These are phyloP conservation scores for Aporophyla lueneburgensis DNA, from an alignment of 2,888 invertebrate genomes.

Conservation along the genomic window DNA sequence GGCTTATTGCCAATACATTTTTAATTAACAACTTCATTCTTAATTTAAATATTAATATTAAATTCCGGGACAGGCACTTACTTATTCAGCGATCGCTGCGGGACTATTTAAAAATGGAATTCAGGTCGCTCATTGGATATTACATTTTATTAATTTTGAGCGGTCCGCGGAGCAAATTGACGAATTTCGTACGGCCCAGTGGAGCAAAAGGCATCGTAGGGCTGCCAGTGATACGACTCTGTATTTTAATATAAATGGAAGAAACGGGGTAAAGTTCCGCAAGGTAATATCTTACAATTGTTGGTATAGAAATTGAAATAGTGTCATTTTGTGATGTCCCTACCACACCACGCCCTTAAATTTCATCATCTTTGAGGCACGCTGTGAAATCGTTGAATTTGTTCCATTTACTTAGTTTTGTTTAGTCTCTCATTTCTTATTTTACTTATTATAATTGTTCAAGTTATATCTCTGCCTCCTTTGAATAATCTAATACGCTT, in stretches of 20 bases:
- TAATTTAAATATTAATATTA: conserved; percentile 41
- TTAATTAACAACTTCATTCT: conserved; percentile 17
- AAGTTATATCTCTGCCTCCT: neutral
- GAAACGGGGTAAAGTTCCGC: neutral
- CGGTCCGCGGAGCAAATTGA: conserved; percentile 63
- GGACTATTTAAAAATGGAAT: conserved; percentile 61
- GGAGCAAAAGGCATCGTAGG: conserved; percentile 55
- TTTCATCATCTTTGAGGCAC: neutral
- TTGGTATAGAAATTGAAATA: neutral
- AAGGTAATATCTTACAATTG: neutral
- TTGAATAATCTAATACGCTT: neutral
- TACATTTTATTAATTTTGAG: conserved; percentile 70
- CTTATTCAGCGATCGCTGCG: conserved; percentile 54
- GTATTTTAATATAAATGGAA: conserved; percentile 1
- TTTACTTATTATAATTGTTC: neutral
- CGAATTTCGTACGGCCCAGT: conserved; percentile 60
- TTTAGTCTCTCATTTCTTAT: neutral
- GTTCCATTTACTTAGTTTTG: too few species aligned
- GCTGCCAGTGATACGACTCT: conserved; percentile 33
- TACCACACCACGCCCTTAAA: neutral
- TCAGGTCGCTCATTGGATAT: conserved; percentile 59
- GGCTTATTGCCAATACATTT: neutral
- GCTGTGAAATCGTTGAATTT: too few species aligned
- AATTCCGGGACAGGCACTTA: conserved; percentile 44
- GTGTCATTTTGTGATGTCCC: neutral